Conservation (phyloP, 2,888 invertebrate genomes). For the Drosophila mulleri region DNA sequence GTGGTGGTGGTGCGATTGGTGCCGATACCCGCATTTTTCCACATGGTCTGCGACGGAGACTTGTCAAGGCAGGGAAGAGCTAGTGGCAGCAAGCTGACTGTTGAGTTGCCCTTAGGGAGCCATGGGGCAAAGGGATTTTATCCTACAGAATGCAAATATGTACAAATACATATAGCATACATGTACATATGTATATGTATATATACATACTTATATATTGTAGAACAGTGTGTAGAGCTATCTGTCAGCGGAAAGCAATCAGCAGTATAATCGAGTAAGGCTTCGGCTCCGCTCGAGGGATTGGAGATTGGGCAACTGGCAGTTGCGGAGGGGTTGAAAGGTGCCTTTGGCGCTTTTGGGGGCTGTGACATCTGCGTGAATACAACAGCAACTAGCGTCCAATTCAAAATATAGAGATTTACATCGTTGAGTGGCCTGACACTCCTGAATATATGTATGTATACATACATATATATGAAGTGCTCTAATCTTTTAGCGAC, state of each 20-base stretch:
- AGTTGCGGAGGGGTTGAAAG: slow-evolving; percentile 6
- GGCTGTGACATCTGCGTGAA: slow-evolving; percentile 60
- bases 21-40: slow-evolving; percentile 71
- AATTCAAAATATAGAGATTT: slow-evolving; percentile 26
- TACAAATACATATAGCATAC: not conserved
- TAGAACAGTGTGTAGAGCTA: slow-evolving; percentile 10
- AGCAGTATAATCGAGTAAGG: slow-evolving; percentile 77
- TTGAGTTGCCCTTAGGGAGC: slow-evolving; percentile 56
- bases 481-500: slow-evolving; percentile 2
- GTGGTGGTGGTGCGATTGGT: slow-evolving; percentile 6
- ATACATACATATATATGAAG: not conserved
- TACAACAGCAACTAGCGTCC: slow-evolving; percentile 13
- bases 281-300: slow-evolving; percentile 43
- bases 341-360: slow-evolving; percentile 38
- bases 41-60: slow-evolving; percentile 60
- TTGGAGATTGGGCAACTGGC: not conserved
- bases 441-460: slow-evolving; percentile 4
- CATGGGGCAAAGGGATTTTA: not conserved
- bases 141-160: not conserved
- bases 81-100: slow-evolving; percentile 34
- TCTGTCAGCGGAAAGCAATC: slow-evolving; percentile 75
- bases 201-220: not conserved
- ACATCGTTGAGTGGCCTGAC: slow-evolving; percentile 20
- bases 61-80: slow-evolving; percentile 49
- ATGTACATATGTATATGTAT: not conserved